phyloP scores from a whole-genome alignment of 2,797 vertebrate genomes.

The Poecilia velifera region DNA sequence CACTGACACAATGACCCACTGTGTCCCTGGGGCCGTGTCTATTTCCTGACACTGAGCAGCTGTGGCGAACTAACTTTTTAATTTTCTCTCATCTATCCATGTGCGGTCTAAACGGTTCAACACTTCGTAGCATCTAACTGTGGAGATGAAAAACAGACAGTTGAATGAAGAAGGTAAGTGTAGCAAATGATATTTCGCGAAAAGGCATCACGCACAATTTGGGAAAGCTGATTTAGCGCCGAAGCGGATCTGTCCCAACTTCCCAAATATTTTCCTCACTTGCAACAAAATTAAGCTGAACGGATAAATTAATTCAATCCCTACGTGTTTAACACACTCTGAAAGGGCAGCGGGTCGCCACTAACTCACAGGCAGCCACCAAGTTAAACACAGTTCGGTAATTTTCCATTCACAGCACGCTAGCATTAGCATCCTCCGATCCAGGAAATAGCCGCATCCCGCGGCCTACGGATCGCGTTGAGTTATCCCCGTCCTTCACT shows the following conservation, averaged over 20 bases:
- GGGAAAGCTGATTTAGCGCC: constrained; percentile 41
- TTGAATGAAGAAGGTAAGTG: not conserved
- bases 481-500: constrained; percentile 68
- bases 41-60: constrained; percentile 51
- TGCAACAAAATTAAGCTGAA: not conserved
- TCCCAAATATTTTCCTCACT: accelerated
- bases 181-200: constrained; percentile 15
- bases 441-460: constrained; percentile 67
- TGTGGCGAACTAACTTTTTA: constrained; percentile 24
- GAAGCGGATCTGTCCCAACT: not conserved
- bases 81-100: not conserved
- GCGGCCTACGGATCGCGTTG: constrained; percentile 74
- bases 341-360: accelerated
- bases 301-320: accelerated
- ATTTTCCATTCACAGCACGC: constrained; percentile 49
- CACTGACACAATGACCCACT: constrained; percentile 73
- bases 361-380: not conserved
- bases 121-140: accelerated
- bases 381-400: constrained; percentile 17
- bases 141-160: not conserved
- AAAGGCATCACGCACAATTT: constrained; percentile 54
- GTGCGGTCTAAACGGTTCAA: accelerated
- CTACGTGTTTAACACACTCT: accelerated
- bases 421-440: constrained; percentile 49
- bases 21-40: constrained; percentile 46